Percentiles rank a stretch among this genome's conserved stretches.
Evolutionary conservation across 2,113 vertebrate genomes (phyloP).

Genomic region (Lepus americanus): DNA sequence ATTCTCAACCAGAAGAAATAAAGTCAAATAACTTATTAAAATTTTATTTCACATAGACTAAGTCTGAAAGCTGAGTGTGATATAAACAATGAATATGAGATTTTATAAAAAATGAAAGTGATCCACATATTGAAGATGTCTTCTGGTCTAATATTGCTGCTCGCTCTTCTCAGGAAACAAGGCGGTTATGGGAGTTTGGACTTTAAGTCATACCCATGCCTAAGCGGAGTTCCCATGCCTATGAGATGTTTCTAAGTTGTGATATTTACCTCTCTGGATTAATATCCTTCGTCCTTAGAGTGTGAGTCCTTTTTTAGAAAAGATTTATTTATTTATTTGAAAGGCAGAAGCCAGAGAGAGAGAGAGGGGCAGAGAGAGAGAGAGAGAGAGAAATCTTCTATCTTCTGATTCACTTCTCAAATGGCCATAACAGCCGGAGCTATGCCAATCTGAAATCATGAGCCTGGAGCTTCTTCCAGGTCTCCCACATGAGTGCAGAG

Average conservation of each 20-base stretch:
- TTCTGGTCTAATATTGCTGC: background rate
- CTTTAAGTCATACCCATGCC: background rate
- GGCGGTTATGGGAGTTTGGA: background rate
- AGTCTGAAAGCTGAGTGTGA: background rate
- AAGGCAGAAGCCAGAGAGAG: no score
- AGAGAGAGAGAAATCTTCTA: no score
- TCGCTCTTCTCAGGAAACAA: background rate
- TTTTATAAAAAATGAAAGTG: background rate
- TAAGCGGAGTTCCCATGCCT: background rate
- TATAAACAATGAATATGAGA: background rate
- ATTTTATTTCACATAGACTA: background rate
- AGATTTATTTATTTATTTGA: no score
- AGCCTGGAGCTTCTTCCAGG: no score
- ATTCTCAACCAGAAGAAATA: background rate
- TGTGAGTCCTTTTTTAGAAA: no score
- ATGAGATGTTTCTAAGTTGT: background rate
- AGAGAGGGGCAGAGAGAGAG: no score
- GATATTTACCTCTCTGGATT: background rate
- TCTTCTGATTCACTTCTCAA: no score
- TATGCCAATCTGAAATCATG: no score
- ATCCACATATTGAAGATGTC: background rate
- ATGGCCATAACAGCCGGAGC: no score
- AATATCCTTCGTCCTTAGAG: background rate
- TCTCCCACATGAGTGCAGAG: no score
- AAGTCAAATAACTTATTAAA: background rate